Conservation (phyloP, 2,113 vertebrate genomes). For the Crotalus tigris region DNA sequence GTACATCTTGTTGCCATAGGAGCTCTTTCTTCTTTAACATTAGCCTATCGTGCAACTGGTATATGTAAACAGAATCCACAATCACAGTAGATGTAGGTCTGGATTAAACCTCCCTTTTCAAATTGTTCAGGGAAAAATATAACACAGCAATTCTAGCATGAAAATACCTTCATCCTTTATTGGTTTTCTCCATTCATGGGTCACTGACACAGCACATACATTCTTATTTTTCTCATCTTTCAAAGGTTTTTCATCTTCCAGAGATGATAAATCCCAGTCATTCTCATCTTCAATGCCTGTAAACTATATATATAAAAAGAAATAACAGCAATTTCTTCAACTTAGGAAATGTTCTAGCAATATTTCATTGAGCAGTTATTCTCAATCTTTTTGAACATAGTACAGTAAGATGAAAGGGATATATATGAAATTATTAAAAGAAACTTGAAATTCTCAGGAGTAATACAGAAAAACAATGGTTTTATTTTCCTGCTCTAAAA, state of each 20-base stretch:
- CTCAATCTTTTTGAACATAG: background rate
- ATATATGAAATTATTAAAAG: background rate
- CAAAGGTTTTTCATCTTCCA: slow-evolving; percentile 75
- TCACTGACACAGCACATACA: slow-evolving; percentile 63
- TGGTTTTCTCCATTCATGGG: slow-evolving; percentile 74
- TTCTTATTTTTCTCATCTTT: slow-evolving; percentile 61
- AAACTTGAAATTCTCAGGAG: background rate
- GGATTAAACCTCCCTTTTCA: background rate
- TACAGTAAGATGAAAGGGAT: background rate
- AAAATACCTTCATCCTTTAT: slow-evolving; percentile 77
- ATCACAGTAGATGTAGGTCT: background rate
- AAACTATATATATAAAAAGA: slow-evolving; percentile 51
- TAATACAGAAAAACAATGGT: background rate
- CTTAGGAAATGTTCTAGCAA: background rate
- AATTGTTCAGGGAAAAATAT: background rate
- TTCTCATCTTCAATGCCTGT: slow-evolving; percentile 81
- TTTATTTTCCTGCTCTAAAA: background rate
- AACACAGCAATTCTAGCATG: background rate
- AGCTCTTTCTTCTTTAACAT: background rate
- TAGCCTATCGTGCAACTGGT: background rate
- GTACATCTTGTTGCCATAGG: background rate
- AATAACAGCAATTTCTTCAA: background rate
- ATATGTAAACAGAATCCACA: background rate
- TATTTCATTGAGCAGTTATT: background rate
- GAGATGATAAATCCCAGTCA: slow-evolving; percentile 82